A percentile compares a stretch with the other conserved stretches of the same genome.
These are phyloP conservation scores for Hydractinia echinata DNA, from an alignment of 30 jellyfish, hydroid and myxozoan species.

Conservation along the genomic window DNA sequence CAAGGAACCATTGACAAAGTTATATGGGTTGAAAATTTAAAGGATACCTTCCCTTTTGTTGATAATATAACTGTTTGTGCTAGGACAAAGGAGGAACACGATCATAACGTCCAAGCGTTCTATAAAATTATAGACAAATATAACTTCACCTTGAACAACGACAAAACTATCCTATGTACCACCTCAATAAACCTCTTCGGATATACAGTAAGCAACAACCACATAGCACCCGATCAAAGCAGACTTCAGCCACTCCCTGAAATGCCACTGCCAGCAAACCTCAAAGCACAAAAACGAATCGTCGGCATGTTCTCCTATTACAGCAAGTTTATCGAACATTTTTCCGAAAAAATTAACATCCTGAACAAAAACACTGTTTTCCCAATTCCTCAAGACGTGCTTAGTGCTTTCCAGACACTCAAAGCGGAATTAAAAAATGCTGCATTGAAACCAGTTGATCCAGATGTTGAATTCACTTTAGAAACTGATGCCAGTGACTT, in stretches of 20 bases:
- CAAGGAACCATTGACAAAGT: constrained; percentile 40
- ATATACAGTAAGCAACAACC: constrained; percentile 34
- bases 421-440: constrained; percentile 22
- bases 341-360: constrained; percentile 13
- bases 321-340: neutral
- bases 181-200: constrained; percentile 36
- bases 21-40: constrained; percentile 15
- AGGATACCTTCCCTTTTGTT: constrained; percentile 26
- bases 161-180: constrained; percentile 50
- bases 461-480: constrained; percentile 2
- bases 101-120: constrained; percentile 41
- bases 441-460: constrained; percentile 17
- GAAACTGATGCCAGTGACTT: constrained; percentile 43
- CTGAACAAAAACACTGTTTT: constrained; percentile 23
- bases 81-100: constrained; percentile 51
- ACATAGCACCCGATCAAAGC: too few relatives aligned
- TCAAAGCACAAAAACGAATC: too few relatives aligned
- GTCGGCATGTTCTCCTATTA: too few relatives aligned
- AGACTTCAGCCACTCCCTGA: too few relatives aligned
- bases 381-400: constrained; percentile 21
- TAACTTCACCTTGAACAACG: constrained; percentile 40
- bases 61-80: constrained; percentile 48
- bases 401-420: constrained; percentile 26
- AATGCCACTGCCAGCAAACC: too few relatives aligned
- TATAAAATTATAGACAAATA: constrained; percentile 18